Base-by-base conservation (phyloP, 1,140 invertebrate species). In the Mactra quadrangularis region DNA sequence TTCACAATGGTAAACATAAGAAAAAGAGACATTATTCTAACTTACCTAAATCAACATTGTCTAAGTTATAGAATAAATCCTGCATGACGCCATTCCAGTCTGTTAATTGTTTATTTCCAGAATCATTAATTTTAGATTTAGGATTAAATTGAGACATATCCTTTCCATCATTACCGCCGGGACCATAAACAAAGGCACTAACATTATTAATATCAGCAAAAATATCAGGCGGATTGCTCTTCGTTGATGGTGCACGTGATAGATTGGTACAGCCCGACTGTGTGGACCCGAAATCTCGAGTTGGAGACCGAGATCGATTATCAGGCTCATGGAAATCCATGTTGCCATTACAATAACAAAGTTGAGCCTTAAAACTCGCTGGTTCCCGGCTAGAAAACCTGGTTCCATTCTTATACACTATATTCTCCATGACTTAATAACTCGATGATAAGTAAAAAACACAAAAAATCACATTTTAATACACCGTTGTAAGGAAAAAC, bases 11-110 rank as follows among this genome's bases (percentile, higher is more conserved):
- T n/a, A n/a, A n/a, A n/a, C n/a, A n/a, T n/a, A n/a, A n/a, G n/a
- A n/a, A n/a, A n/a, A n/a, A n/a, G n/a, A n/a, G n/a, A n/a, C n/a
- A n/a, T n/a, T n/a, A n/a, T n/a, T n/a, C n/a, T n/a, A n/a, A 68
- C 64, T 17, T 68, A 68, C 64, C 64, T 27, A 76, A 7, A 62
- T 81, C 77, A n/a, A 81, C 62, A 47, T 71, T 81, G 50, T 81
- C 77, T 25, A 81, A 33, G 29, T 81, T 81, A 47, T 81, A 81
- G 66, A 81, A 81, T 1, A 81, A 38, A 60, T 81, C 77, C 45
- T 81, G 60, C 50, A 81, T 60, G 9, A 81, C 77, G 1, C 77
- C 77, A 71, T 68, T 57, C 77, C 64, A 81, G 29, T 81, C 66
- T 17, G 77, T 81, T 29, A 50, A 27, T 33, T 45, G 64, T 33